phyloP scores from a whole-genome alignment of 1,140 invertebrate genomes.

The Bathynomus jamesi region DNA sequence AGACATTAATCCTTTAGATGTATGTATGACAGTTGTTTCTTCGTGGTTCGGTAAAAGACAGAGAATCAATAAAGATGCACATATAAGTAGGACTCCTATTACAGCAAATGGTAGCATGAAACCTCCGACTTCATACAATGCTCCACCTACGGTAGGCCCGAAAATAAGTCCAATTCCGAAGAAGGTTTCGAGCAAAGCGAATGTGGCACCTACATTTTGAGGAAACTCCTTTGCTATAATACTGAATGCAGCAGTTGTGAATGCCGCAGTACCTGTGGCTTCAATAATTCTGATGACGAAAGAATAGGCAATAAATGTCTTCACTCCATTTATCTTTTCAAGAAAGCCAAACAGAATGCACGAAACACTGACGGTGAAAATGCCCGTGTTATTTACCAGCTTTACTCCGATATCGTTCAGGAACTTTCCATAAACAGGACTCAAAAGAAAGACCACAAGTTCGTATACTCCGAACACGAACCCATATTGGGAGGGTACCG shows the following conservation, averaged over 20 bases:
- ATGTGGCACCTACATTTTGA: slow-evolving; percentile 76
- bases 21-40: neutral
- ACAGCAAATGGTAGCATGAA: slow-evolving; percentile 79
- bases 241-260: slow-evolving; percentile 78
- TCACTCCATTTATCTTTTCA: slow-evolving; percentile 68
- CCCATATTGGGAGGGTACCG: slow-evolving; percentile 78
- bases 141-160: slow-evolving; percentile 74
- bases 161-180: slow-evolving; percentile 82
- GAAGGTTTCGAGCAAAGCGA: slow-evolving; percentile 80
- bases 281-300: slow-evolving; percentile 81
- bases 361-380: slow-evolving; percentile 63
- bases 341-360: slow-evolving; percentile 54
- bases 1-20: slow-evolving; percentile 32
- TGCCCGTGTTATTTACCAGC: slow-evolving; percentile 73
- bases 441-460: slow-evolving; percentile 76
- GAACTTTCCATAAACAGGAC: slow-evolving; percentile 77
- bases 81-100: slow-evolving; percentile 58
- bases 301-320: slow-evolving; percentile 72
- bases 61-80: neutral
- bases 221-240: slow-evolving; percentile 74
- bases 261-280: slow-evolving; percentile 83
- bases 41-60: neutral
- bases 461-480: slow-evolving; percentile 88
- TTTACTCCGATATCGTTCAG: slow-evolving; percentile 74
- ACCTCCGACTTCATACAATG: slow-evolving; percentile 68